Conservation (phyloP, 2,113 vertebrate genomes). For the Lepisosteus osseus region DNA sequence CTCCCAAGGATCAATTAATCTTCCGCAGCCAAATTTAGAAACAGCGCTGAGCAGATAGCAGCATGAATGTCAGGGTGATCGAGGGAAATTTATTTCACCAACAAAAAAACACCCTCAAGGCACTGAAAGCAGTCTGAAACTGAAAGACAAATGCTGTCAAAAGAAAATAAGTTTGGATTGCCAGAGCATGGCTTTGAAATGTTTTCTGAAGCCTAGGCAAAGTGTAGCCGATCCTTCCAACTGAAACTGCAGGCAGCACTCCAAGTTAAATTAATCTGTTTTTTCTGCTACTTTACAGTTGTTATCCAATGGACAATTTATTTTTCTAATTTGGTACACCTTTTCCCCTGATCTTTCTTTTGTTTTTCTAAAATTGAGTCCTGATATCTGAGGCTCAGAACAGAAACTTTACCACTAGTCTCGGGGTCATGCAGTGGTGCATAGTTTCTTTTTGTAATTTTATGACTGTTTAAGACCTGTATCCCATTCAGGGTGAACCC, state of each 20-base stretch:
- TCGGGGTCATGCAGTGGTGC: too few relatives aligned
- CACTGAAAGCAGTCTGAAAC: not conserved
- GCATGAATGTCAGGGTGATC: too few relatives aligned
- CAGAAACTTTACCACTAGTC: not conserved
- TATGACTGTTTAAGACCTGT: not conserved
- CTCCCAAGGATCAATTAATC: not conserved
- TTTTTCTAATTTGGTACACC: too few relatives aligned
- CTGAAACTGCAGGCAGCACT: not conserved
- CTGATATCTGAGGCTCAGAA: too few relatives aligned
- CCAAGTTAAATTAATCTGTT: not conserved
- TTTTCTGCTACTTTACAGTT: not conserved
- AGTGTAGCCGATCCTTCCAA: not conserved
- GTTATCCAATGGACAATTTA: not conserved
- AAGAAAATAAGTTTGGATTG: not conserved
- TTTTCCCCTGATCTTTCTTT: too few relatives aligned
- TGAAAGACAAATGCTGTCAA: not conserved
- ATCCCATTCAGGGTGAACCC: too few relatives aligned
- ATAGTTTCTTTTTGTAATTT: not conserved
- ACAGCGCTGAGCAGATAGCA: not conserved
- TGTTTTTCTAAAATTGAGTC: too few relatives aligned
- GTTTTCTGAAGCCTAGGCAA: not conserved
- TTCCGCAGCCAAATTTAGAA: not conserved
- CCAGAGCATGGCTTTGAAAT: not conserved
- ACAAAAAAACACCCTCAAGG: not conserved
- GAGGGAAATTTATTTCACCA: too few relatives aligned